Percentiles rank a stretch among this genome's conserved stretches.
These are phyloP conservation scores for Macrostomum lignano DNA, from an alignment of 1,140 invertebrate genomes.

Conservation along the genomic window DNA sequence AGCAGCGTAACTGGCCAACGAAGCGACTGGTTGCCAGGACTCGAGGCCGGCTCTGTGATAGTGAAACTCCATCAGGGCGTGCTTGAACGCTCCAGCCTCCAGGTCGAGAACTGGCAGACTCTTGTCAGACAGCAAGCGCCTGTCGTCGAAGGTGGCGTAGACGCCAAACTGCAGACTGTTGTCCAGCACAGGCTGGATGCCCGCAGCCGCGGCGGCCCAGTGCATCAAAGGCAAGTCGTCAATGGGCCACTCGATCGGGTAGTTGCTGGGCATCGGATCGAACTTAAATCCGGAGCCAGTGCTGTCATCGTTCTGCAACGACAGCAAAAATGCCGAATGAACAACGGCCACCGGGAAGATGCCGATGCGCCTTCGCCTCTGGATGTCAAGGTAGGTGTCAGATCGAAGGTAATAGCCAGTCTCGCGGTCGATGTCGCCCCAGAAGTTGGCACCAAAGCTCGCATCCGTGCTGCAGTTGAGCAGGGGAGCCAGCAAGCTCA, in stretches of 20 bases:
- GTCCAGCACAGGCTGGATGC: not conserved
- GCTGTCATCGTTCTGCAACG: conserved; percentile 40
- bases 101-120: conserved; percentile 3
- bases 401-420: conserved; percentile 58
- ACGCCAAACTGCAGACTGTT: conserved; percentile 4
- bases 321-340: conserved; percentile 53
- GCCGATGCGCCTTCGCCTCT: conserved; percentile 40
- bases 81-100: not conserved
- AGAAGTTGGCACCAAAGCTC: conserved; percentile 69
- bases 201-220: conserved; percentile 38
- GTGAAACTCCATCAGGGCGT: not conserved
- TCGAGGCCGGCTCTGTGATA: not conserved
- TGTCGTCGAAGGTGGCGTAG: not conserved
- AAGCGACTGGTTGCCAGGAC: not conserved
- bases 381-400: conserved; percentile 51
- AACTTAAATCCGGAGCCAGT: no score
- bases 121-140: not conserved
- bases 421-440: conserved; percentile 54
- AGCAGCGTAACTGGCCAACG: no score
- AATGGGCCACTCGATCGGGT: conserved; percentile 39
- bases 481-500: conserved; percentile 42
- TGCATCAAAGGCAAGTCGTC: conserved; percentile 88
- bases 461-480: conserved; percentile 44
- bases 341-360: conserved; percentile 66
- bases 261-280: conserved; percentile 34